phyloP scores from a whole-genome alignment of 1,140 invertebrate species.

The Cepaea nemoralis region DNA sequence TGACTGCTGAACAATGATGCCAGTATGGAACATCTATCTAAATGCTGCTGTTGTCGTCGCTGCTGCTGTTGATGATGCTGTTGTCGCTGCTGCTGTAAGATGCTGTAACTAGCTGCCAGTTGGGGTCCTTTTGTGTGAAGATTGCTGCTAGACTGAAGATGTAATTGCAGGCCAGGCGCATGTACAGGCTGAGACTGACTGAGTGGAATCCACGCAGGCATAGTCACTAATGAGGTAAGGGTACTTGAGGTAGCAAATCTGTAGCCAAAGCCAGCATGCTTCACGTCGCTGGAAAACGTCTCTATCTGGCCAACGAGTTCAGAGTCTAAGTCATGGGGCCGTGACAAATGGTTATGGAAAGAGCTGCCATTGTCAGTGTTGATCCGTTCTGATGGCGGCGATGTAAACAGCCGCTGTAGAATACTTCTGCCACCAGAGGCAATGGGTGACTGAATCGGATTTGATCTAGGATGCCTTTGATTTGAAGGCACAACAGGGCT shows the following conservation, averaged over 20 bases:
- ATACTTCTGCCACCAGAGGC: background rate
- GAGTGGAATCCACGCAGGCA: background rate
- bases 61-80: background rate
- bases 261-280: background rate
- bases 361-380: background rate
- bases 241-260: conserved; percentile 32
- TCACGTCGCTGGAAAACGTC: background rate
- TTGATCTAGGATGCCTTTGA: background rate
- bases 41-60: conserved; percentile 8
- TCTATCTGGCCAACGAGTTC: background rate
- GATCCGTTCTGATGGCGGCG: background rate
- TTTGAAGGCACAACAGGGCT: background rate
- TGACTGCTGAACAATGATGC: conserved; percentile 19
- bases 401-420: background rate
- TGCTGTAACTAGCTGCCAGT: background rate
- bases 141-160: background rate
- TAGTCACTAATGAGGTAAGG: conserved; percentile 18
- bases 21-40: conserved; percentile 7
- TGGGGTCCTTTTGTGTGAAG: background rate
- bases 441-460: background rate
- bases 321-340: background rate
- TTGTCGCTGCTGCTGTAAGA: background rate
- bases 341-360: background rate
- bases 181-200: background rate
- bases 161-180: background rate